Evolutionary conservation across 2,797 vertebrate genomes (phyloP).

Genomic region (Cacajao melanocephalus): DNA sequence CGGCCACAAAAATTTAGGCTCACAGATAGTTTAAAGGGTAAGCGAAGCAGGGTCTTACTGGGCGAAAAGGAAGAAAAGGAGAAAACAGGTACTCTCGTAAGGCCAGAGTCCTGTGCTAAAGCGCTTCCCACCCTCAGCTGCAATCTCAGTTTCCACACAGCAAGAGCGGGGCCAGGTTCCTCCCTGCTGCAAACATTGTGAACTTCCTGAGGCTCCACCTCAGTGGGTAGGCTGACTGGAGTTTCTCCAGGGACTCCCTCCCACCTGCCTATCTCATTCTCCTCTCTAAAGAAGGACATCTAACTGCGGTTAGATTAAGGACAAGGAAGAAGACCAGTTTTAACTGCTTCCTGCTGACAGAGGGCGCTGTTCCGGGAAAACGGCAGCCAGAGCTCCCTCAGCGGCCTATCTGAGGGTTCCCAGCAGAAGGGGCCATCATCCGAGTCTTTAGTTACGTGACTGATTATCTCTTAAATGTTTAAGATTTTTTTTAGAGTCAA

Average conservation of each 20-base stretch:
- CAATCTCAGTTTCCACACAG: not conserved
- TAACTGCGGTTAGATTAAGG: too few relatives aligned
- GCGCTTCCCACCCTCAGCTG: not conserved
- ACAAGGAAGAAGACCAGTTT: too few relatives aligned
- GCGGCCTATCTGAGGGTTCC: too few relatives aligned
- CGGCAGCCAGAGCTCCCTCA: too few relatives aligned
- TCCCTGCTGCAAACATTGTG: not conserved
- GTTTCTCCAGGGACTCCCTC: not conserved
- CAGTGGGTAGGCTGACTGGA: not conserved
- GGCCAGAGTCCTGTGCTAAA: not conserved
- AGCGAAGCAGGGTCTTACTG: not conserved
- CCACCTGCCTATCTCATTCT: not conserved
- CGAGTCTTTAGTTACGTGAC: too few relatives aligned
- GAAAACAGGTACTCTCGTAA: not conserved
- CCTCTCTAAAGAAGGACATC: too few relatives aligned
- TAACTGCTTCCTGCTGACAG: too few relatives aligned
- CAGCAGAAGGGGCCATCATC: too few relatives aligned
- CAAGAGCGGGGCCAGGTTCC: not conserved
- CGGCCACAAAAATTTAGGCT: not conserved
- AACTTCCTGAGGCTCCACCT: not conserved
- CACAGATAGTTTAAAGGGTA: not conserved
- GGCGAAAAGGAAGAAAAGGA: not conserved
- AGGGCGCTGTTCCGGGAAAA: too few relatives aligned
- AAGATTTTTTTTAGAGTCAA: not conserved
- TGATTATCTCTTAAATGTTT: not conserved